These are phyloP conservation scores for Tichodroma muraria DNA, from an alignment of 2,113 vertebrate genomes.

Conservation along the genomic window DNA sequence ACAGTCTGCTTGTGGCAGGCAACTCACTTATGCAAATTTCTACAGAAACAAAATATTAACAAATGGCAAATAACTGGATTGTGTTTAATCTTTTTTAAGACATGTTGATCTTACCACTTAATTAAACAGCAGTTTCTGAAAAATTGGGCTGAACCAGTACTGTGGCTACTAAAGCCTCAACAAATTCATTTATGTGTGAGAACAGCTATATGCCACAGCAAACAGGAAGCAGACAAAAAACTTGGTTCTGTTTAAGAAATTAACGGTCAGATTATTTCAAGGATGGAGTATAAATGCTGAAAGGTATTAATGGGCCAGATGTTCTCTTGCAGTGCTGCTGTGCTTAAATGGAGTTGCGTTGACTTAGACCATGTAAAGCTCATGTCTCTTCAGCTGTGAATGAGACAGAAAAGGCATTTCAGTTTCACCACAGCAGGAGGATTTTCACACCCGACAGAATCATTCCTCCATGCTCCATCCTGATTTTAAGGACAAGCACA, in stretches of 20 bases:
- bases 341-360: not conserved
- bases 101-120: not conserved
- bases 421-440: not conserved
- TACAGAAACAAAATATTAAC: not conserved
- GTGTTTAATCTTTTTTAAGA: not conserved
- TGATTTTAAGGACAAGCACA: not conserved
- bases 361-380: not conserved
- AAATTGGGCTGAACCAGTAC: not conserved
- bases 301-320: not conserved
- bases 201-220: not conserved
- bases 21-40: not conserved
- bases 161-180: not conserved
- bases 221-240: not conserved
- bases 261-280: not conserved
- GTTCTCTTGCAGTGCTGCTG: not conserved
- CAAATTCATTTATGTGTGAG: not conserved
- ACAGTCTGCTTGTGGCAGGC: not conserved
- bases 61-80: not conserved
- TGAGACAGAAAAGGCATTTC: not conserved
- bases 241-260: not conserved
- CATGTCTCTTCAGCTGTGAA: not conserved
- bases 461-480: not conserved
- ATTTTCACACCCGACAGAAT: not conserved
- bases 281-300: not conserved
- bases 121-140: not conserved